Evolutionary conservation across 2,113 vertebrate genomes (phyloP).

Genomic region (Fulica atra): DNA sequence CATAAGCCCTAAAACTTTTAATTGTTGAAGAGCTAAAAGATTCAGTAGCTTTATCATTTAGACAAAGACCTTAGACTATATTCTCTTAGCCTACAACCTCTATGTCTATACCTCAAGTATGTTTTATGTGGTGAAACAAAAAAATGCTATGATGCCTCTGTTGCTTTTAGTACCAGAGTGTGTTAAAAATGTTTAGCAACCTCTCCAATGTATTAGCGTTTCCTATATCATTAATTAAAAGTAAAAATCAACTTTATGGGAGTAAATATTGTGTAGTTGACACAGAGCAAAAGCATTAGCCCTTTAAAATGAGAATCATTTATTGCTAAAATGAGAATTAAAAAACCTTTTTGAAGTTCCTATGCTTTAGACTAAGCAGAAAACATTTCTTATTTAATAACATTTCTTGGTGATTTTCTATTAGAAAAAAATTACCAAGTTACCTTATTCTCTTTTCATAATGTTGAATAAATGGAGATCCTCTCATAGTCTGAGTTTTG

Average conservation of each 20-base stretch:
- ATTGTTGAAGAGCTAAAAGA: not conserved
- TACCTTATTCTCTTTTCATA: constrained; percentile 85
- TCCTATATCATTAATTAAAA: not conserved
- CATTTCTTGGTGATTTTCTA: not conserved
- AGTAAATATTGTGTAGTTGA: not conserved
- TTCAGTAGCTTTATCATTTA: not conserved
- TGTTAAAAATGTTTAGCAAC: not conserved
- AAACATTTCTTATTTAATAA: not conserved
- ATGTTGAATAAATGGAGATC: constrained; percentile 86
- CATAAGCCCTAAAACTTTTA: not conserved
- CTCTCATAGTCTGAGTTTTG: constrained; percentile 90
- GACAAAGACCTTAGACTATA: not conserved
- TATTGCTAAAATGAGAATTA: not conserved
- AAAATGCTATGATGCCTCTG: not conserved
- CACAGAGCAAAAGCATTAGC: not conserved
- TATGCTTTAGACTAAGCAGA: not conserved
- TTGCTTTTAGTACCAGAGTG: not conserved
- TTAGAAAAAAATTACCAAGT: not conserved
- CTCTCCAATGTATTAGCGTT: not conserved
- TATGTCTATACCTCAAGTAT: not conserved
- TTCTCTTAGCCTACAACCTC: not conserved
- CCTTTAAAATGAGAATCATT: not conserved
- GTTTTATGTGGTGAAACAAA: not conserved
- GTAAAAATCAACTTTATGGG: not conserved
- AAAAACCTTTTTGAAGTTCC: not conserved